phyloP scores from a whole-genome alignment of 2,113 vertebrate genomes.

The Chroicocephalus ridibundus region DNA sequence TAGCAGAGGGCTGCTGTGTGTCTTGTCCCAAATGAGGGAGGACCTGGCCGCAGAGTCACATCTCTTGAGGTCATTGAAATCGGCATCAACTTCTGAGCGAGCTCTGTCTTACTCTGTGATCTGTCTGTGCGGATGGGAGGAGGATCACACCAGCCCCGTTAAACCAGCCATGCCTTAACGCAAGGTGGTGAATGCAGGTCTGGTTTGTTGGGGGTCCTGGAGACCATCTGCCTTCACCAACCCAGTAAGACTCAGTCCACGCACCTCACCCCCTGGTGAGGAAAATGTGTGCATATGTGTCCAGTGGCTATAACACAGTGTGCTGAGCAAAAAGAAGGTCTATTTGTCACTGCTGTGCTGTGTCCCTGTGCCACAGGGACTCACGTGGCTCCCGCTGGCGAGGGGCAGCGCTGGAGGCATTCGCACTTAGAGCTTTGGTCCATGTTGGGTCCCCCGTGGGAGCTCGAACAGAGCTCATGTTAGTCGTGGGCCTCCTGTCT shows the following conservation, averaged over 20 bases:
- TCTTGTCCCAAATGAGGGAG: neutral
- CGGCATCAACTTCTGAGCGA: neutral
- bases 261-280: neutral
- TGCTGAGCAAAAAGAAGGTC: neutral
- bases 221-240: neutral
- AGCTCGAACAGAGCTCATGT: neutral
- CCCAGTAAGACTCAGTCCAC: neutral
- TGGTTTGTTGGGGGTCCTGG: neutral
- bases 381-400: accelerated
- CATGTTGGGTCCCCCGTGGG: neutral
- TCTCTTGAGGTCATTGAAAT: neutral
- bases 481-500: neutral
- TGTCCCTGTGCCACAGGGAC: neutral
- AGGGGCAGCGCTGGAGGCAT: neutral
- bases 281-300: neutral
- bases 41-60: neutral
- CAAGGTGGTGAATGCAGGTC: neutral
- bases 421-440: neutral
- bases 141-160: neutral
- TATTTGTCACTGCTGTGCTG: neutral
- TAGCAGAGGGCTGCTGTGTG: neutral
- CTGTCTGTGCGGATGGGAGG: accelerated
- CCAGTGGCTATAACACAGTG: neutral
- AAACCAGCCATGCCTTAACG: neutral
- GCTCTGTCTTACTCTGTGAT: neutral